Evolutionary conservation across 2,888 invertebrate genomes (phyloP), one percentile per base, ranked within the genome.

Genomic region (Temnothorax ravouxi): DNA sequence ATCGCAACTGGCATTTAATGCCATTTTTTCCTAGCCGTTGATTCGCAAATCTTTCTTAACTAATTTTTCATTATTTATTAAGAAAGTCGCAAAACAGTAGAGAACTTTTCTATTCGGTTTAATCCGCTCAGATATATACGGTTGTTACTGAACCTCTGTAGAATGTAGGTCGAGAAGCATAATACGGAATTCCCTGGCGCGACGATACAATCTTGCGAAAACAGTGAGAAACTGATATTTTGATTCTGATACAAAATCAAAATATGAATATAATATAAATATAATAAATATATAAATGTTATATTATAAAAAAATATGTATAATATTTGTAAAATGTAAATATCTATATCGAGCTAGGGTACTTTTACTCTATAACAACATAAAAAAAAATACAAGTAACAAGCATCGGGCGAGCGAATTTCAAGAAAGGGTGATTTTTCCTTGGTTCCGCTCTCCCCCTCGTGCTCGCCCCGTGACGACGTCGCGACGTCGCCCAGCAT

Each of bases 401-500:
- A 71, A 38, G 38, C n/a, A 41, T 56, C 9, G 18, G 6, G 11
- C 6, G 38, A 34, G 54, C 2, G 25, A 18, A 41, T 44, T 41
- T 18, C 18, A 6, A 21, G n/a, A 66, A 25, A 25, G 64, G 21
- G 21, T 25, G 25, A 15, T 8, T 44, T 47, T 44, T 66, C 25
- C 38, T 38, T 0, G 8, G 6, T 21, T 21, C 62, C 54, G 21
- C 21, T n/a, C 6, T 25, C 3, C 5, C 3, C 0, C 18, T 9
- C 21, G 29, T 38, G 25, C 38, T 61, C 15, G 52, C 18, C 3
- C 3, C 38, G 41, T 21, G 9, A 25, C 66, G 66, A 44, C 25
- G 25, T 4, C 66, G 44, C 66, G 47, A 47, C 18, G 66, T 67
- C 47, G 66, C 25, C 56, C 41, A 72, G 74, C 74, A 29, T 72